A percentile compares a stretch with the other conserved stretches of the same genome.
Evolutionary conservation across 1,140 invertebrate species (phyloP).

Genomic region (Meteorus sp.): DNA sequence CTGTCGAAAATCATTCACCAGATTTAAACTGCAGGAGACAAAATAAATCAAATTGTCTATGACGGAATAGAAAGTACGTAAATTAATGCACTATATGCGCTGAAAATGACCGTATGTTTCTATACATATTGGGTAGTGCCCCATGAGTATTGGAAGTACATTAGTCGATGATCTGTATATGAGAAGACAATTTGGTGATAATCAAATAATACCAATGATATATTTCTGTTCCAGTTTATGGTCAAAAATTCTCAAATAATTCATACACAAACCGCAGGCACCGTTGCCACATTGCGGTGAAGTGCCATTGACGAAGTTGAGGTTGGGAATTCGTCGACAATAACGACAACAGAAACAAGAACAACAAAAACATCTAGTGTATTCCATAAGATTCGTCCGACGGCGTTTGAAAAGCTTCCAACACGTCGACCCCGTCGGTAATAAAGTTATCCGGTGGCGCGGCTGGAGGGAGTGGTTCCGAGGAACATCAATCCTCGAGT

Average conservation of each 20-base stretch:
- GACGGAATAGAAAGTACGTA: constrained; percentile 8
- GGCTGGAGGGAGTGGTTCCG: constrained; percentile 39
- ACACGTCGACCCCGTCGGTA: constrained; percentile 56
- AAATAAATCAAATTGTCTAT: too few species aligned
- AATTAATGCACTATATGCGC: neutral
- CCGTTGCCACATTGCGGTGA: constrained; percentile 6
- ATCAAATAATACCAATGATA: constrained; percentile 9
- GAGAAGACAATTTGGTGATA: neutral
- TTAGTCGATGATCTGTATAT: neutral
- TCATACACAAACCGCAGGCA: constrained; percentile 12
- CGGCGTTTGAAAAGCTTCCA: constrained; percentile 47
- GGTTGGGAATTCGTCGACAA: too few species aligned
- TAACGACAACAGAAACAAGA: too few species aligned
- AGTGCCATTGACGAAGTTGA: constrained; percentile 17
- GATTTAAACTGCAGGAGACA: neutral
- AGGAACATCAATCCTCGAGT: constrained; percentile 45
- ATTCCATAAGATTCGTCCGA: too few species aligned
- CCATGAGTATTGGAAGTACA: too few species aligned
- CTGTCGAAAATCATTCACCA: too few species aligned
- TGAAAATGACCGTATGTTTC: neutral
- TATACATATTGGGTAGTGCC: too few species aligned
- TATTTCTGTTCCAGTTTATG: constrained; percentile 43
- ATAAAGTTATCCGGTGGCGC: constrained; percentile 54
- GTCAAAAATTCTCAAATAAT: constrained; percentile 51
- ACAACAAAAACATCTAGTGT: too few species aligned